phyloP scores from a whole-genome alignment of 1,140 invertebrate species.

The Platorchestia sp. region DNA sequence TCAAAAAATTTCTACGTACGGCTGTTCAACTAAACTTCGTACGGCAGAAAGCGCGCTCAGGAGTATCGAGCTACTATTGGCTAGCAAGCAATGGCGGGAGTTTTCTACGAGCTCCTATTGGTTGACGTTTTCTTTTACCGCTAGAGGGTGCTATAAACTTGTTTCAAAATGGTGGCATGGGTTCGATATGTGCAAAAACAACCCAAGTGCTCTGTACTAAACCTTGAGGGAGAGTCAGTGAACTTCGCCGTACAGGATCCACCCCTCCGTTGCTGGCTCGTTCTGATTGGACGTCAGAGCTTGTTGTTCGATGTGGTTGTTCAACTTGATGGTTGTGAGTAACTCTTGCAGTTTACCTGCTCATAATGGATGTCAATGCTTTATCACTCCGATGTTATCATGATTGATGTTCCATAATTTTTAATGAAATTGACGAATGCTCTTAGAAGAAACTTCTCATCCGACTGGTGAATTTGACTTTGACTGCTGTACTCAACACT shows the following conservation, averaged over 20 bases:
- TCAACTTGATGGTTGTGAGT: neutral
- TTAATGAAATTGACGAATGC: neutral
- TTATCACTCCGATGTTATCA: neutral
- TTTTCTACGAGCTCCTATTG: neutral
- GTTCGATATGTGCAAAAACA: neutral
- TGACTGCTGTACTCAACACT: neutral
- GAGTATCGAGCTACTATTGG: neutral
- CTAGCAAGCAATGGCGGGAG: neutral
- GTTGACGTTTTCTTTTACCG: neutral
- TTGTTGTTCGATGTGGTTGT: neutral
- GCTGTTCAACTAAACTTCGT: neutral
- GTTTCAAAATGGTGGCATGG: neutral
- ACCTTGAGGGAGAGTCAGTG: conserved; percentile 52
- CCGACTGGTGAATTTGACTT: neutral
- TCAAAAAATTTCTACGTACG: neutral
- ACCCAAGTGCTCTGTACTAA: neutral
- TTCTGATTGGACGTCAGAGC: conserved; percentile 8
- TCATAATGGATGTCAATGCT: neutral
- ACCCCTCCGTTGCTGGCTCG: conserved; percentile 2
- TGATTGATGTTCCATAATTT: neutral
- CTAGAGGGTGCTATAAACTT: neutral
- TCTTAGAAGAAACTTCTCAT: neutral
- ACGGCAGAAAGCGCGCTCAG: neutral
- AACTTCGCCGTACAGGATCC: neutral
- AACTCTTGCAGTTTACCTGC: neutral